A percentile compares a stretch with the other conserved stretches of the same genome.
phyloP scores from a whole-genome alignment of 92 coral and sea anemone genomes.

The Epizoanthus illoricatus region DNA sequence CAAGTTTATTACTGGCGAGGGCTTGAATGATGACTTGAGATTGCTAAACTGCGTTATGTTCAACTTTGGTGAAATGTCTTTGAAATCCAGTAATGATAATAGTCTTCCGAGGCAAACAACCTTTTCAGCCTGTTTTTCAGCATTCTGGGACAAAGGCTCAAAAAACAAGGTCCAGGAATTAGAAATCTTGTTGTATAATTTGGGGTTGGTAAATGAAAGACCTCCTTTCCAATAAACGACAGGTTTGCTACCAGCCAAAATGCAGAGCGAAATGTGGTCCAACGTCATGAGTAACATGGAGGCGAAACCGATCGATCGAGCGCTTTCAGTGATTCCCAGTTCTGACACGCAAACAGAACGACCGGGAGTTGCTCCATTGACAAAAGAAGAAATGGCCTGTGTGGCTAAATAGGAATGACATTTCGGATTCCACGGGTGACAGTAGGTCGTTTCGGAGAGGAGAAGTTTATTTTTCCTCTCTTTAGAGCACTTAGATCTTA shows the following conservation, averaged over 20 bases:
- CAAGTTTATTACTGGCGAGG: neutral
- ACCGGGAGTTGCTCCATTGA: neutral
- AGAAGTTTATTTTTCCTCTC: neutral
- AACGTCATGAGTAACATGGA: neutral
- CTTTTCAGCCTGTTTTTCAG: neutral
- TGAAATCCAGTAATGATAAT: neutral
- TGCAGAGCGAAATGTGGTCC: conserved; percentile 4
- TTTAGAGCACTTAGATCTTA: neutral
- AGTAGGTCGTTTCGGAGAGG: neutral
- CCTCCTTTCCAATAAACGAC: no score
- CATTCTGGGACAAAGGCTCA: neutral
- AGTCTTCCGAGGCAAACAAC: neutral
- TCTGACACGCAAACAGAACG: neutral
- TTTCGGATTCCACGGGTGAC: neutral
- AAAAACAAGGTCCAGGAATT: conserved; percentile 14
- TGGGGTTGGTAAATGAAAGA: no score
- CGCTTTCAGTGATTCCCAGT: neutral
- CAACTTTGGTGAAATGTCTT: neutral
- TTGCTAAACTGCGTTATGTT: neutral
- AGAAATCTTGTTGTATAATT: neutral
- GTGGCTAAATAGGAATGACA: neutral
- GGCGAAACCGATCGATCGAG: neutral
- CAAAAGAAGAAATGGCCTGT: neutral
- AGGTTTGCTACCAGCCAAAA: neutral
- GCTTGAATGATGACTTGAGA: neutral